Conservation (phyloP, 2,113 vertebrate species). For the Mustela lutreola region DNA sequence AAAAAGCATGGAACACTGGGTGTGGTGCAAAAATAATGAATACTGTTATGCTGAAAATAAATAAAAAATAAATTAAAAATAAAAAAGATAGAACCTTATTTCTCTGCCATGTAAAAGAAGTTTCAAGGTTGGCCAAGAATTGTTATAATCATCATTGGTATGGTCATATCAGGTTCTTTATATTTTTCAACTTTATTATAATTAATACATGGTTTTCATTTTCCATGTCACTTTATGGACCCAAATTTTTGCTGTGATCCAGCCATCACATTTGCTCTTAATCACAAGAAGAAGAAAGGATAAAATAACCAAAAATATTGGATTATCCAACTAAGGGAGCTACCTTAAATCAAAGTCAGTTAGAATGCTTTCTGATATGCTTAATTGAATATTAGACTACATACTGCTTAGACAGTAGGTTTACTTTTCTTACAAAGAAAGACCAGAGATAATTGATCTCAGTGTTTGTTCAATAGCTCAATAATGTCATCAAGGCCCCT, state of each 20-base stretch:
- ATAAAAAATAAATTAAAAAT: neutral
- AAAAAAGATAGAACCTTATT: neutral
- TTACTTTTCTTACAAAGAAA: neutral
- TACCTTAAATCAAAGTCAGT: slow-evolving; percentile 32
- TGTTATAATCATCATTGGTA: neutral
- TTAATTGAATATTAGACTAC: neutral
- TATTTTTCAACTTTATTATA: slow-evolving; percentile 23
- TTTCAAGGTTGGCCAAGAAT: neutral
- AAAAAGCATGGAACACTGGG: too few relatives aligned
- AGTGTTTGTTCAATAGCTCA: neutral
- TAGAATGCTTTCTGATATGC: neutral
- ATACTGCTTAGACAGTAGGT: neutral
- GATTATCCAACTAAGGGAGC: slow-evolving; percentile 8
- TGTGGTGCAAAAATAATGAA: too few relatives aligned
- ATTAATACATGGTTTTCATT: slow-evolving; percentile 2
- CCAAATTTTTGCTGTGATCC: slow-evolving; percentile 5
- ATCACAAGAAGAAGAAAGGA: neutral
- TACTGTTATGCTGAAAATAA: too few relatives aligned
- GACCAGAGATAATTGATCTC: neutral
- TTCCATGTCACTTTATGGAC: neutral
- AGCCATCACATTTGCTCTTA: neutral
- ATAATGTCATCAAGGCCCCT: neutral
- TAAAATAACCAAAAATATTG: neutral
- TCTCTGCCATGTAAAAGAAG: slow-evolving; percentile 13
- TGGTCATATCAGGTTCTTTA: neutral